phyloP scores from a whole-genome alignment of 2,888 invertebrate genomes.

The Diploptera punctata region DNA sequence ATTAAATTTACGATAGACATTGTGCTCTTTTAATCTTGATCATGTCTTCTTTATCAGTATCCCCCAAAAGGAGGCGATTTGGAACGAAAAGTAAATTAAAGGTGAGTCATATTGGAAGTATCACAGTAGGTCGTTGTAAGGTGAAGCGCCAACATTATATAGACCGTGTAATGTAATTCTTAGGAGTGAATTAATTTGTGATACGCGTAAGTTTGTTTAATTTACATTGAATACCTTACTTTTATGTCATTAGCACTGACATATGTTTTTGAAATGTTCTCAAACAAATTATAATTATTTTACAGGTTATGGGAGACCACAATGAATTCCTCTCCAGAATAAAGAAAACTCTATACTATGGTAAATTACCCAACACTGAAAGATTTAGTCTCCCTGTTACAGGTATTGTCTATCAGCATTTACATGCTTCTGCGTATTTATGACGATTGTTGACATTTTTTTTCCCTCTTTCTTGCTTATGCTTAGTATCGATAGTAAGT shows the following conservation, averaged over 20 bases:
- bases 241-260: not conserved
- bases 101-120: constrained; percentile 51
- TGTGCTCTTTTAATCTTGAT: no score
- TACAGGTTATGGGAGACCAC: constrained; percentile 71
- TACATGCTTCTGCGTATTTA: no score
- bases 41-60: constrained; percentile 27
- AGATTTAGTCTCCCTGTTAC: constrained; percentile 79
- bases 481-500: no score
- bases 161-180: not conserved
- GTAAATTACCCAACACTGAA: constrained; percentile 74
- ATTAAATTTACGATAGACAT: no score
- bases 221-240: not conserved
- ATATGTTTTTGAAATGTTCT: not conserved
- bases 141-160: not conserved
- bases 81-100: constrained; percentile 61
- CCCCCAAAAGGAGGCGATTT: constrained; percentile 59
- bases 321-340: constrained; percentile 82
- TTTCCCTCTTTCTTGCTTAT: no score
- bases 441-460: no score
- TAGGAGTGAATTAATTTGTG: no score
- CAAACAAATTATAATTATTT: constrained; percentile 44
- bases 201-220: not conserved
- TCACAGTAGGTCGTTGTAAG: not conserved
- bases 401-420: constrained; percentile 68
- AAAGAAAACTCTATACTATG: constrained; percentile 88